Evolutionary conservation across 2,113 vertebrate species (phyloP).

Genomic region (Macrotus californicus): DNA sequence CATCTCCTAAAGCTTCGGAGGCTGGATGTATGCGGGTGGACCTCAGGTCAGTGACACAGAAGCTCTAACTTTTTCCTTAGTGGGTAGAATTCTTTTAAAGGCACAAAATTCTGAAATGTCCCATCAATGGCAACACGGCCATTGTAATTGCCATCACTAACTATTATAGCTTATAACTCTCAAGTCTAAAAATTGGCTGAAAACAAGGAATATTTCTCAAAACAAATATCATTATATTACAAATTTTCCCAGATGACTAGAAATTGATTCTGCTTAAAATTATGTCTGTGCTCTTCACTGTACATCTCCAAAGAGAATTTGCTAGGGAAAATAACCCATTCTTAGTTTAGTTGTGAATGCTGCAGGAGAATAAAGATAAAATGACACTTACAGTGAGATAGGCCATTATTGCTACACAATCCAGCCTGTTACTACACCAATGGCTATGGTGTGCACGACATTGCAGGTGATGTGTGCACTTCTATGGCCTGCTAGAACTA

Average conservation of each 20-base stretch:
- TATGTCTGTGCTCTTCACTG: not conserved
- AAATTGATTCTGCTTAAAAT: slow-evolving; percentile 1
- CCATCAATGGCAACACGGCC: not conserved
- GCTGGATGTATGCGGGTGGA: not conserved
- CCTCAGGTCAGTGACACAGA: not conserved
- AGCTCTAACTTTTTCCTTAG: not conserved
- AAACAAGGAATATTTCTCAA: not conserved
- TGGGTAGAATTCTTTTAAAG: not conserved
- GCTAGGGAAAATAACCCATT: not conserved
- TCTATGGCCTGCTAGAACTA: not conserved
- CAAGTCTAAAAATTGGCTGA: not conserved
- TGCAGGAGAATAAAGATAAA: not conserved
- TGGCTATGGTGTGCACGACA: not conserved
- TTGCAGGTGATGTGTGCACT: not conserved
- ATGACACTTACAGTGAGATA: not conserved
- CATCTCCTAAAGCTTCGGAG: not conserved
- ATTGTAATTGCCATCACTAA: not conserved
- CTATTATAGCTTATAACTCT: not conserved
- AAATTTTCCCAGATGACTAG: not conserved
- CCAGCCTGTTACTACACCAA: not conserved
- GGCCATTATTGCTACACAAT: not conserved
- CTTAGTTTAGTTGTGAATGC: not conserved
- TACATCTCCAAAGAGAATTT: not conserved
- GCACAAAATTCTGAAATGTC: not conserved
- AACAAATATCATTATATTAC: not conserved